Evolutionary conservation across 1,140 invertebrate species (phyloP).

Genomic region (Pseudoatta argentina): DNA sequence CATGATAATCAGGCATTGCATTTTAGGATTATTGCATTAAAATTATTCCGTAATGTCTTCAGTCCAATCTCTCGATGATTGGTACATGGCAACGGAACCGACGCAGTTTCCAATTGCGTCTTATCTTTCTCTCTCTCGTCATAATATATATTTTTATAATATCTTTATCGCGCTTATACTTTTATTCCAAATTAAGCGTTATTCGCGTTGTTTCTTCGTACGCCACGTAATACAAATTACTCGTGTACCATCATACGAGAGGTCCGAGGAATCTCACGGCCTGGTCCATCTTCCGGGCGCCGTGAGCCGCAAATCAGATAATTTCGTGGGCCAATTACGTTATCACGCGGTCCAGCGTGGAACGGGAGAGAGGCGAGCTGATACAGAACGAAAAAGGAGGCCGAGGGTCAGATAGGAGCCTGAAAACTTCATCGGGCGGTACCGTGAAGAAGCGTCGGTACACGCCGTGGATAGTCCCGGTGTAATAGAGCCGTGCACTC

Average conservation of each 20-base stretch:
- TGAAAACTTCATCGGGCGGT: conserved; percentile 63
- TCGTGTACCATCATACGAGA: not conserved
- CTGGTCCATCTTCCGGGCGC: conserved; percentile 53
- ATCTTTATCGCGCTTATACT: conserved; percentile 36
- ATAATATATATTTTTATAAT: conserved; percentile 30
- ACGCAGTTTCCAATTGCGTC: conserved; percentile 1
- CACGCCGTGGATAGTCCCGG: conserved; percentile 64
- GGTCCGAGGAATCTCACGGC: not conserved
- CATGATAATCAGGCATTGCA: not conserved
- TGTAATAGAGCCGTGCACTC: conserved; percentile 76
- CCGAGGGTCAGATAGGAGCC: not conserved
- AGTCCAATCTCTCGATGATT: conserved; percentile 1
- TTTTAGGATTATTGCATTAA: conserved; percentile 25
- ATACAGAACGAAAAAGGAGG: not conserved
- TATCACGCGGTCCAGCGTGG: conserved; percentile 59
- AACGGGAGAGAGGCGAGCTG: not conserved
- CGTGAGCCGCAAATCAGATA: conserved; percentile 77
- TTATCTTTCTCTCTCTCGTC: conserved; percentile 13
- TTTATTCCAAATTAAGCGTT: conserved; percentile 8
- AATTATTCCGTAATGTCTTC: conserved; percentile 23
- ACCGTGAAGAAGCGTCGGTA: conserved; percentile 31
- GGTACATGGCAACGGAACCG: not conserved
- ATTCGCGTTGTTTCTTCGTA: conserved; percentile 22
- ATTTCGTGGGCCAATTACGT: conserved; percentile 77
- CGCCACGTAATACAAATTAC: conserved; percentile 60